Conservation (phyloP, 2,888 invertebrate genomes). For the Lasius fuliginosus region DNA sequence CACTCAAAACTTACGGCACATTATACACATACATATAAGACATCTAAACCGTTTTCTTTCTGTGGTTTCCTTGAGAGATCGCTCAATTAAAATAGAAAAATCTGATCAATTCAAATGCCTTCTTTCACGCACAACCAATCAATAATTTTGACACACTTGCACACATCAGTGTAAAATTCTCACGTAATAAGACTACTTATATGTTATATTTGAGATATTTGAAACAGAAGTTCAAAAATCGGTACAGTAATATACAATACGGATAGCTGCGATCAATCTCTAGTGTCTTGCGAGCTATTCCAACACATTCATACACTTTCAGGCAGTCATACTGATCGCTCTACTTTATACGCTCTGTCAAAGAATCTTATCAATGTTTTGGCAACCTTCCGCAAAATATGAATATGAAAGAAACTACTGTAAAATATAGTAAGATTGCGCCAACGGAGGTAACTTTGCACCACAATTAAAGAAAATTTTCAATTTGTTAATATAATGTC, state of each 20-base stretch:
- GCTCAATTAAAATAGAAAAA: conserved; percentile 47
- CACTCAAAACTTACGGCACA: conserved; percentile 50
- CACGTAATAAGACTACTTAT: conserved; percentile 72
- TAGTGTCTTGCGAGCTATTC: conserved; percentile 62
- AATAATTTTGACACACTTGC: conserved; percentile 78
- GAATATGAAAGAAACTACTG: neutral
- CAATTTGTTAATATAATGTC: neutral
- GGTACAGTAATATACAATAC: conserved; percentile 61
- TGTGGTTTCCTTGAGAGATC: conserved; percentile 32
- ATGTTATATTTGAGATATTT: conserved; percentile 75
- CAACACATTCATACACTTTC: conserved; percentile 58
- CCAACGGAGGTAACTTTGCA: neutral
- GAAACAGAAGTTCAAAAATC: conserved; percentile 73
- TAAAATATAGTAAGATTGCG: conserved; percentile 12
- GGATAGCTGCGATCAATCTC: conserved; percentile 78
- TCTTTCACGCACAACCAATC: conserved; percentile 80
- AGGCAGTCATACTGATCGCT: conserved; percentile 42
- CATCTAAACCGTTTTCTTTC: conserved; percentile 40
- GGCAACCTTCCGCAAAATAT: neutral
- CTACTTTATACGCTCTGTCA: neutral
- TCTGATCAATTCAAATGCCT: conserved; percentile 64
- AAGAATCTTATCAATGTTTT: conserved; percentile 9
- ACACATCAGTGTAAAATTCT: conserved; percentile 77
- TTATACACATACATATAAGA: conserved; percentile 45
- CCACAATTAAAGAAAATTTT: conserved; percentile 16